Percentiles rank a stretch among this genome's conserved stretches.
phyloP scores from a whole-genome alignment of 1,140 invertebrate genomes.

The Solen grandis region DNA sequence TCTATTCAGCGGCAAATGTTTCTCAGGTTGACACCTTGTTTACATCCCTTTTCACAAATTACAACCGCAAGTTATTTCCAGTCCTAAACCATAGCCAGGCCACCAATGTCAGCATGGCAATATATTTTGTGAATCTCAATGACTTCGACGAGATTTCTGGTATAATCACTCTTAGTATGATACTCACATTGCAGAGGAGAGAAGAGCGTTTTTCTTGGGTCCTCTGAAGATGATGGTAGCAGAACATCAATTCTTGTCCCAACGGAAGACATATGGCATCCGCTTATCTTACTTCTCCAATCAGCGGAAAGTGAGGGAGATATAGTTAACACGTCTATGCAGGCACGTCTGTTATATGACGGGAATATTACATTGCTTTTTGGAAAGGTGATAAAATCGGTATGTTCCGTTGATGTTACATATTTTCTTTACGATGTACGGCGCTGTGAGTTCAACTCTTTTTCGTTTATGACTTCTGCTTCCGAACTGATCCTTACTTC shows the following conservation, averaged over 20 bases:
- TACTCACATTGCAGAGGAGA: constrained; percentile 1
- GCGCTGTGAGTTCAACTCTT: constrained; percentile 1
- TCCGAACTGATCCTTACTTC: constrained; percentile 1
- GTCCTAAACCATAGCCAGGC: constrained; percentile 21
- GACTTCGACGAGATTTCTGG: constrained; percentile 44
- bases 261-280: constrained; percentile 21
- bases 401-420: constrained; percentile 39
- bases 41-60: constrained; percentile 15
- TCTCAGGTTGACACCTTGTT: constrained; percentile 27
- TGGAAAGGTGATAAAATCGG: constrained; percentile 5
- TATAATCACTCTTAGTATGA: not conserved
- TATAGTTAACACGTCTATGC: constrained; percentile 5
- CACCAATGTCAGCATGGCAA: not conserved
- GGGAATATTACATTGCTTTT: not conserved
- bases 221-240: constrained; percentile 7
- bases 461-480: not conserved
- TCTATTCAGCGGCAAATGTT: not conserved
- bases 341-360: not conserved
- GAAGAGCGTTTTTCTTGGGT: constrained; percentile 23
- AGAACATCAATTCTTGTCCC: constrained; percentile 25
- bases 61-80: constrained; percentile 31
- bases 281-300: constrained; percentile 26
- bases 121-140: constrained; percentile 36
- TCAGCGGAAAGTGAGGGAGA: constrained; percentile 9
- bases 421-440: constrained; percentile 45